These are phyloP conservation scores for Eupithecia dodoneata DNA, from an alignment of 2,888 invertebrate genomes.

Conservation along the genomic window DNA sequence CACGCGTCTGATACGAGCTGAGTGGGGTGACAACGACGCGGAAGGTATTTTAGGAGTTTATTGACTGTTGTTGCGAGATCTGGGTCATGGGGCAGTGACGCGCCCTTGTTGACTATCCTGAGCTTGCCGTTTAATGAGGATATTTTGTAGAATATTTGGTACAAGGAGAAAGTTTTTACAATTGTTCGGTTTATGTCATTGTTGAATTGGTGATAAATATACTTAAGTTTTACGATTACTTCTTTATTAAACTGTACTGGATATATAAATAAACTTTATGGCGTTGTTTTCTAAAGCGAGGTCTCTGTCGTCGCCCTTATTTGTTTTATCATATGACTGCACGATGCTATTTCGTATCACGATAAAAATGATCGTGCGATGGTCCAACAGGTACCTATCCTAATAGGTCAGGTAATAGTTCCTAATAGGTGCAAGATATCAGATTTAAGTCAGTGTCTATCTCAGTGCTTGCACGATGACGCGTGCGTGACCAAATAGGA, in stretches of 20 bases:
- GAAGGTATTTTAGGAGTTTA: constrained; percentile 47
- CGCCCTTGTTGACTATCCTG: constrained; percentile 26
- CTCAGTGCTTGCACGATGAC: no score
- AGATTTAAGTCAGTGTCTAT: no score
- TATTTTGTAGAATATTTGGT: constrained; percentile 14
- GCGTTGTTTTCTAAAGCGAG: neutral
- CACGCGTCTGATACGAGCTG: constrained; percentile 62
- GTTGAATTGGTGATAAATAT: neutral
- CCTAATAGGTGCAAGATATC: no score
- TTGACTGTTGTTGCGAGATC: constrained; percentile 49
- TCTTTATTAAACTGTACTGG: neutral
- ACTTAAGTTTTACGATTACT: neutral
- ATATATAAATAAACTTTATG: neutral
- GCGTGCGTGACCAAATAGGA: no score
- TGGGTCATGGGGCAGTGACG: constrained; percentile 54
- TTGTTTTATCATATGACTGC: no score
- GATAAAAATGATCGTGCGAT: no score
- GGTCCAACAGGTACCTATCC: no score
- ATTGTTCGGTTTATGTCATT: neutral
- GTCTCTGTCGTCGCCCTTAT: neutral
- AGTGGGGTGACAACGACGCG: constrained; percentile 58
- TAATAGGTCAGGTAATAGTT: no score
- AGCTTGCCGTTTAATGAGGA: constrained; percentile 3
- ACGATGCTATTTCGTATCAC: no score
- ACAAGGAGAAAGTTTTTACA: neutral